A percentile compares a stretch with the other conserved stretches of the same genome.
Conservation (phyloP, 2,797 vertebrate genomes). For the Ptychadena robeensis region DNA sequence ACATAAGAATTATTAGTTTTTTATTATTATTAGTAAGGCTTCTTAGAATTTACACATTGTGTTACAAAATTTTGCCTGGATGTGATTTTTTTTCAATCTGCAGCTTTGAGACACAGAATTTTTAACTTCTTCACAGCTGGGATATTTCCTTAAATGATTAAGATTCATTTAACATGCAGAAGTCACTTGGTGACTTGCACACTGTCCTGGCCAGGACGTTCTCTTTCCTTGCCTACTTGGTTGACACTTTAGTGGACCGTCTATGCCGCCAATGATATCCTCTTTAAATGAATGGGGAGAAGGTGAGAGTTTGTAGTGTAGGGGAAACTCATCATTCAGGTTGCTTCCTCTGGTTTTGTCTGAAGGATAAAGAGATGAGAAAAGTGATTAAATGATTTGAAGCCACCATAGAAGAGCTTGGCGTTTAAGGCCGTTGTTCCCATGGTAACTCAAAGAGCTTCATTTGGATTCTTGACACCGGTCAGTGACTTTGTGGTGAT, state of each 20-base stretch:
- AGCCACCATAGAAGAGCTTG: conserved; percentile 57
- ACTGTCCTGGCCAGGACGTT: not conserved
- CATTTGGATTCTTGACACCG: conserved; percentile 62
- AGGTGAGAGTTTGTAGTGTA: conserved; percentile 41
- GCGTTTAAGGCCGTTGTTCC: conserved; percentile 60
- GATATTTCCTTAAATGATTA: no score
- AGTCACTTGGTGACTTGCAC: no score
- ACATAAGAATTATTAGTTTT: no score
- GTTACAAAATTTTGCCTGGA: no score
- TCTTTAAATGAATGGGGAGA: conserved; percentile 53
- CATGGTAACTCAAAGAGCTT: conserved; percentile 56
- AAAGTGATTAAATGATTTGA: conserved; percentile 61
- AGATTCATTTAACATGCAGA: no score
- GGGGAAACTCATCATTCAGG: conserved; percentile 59
- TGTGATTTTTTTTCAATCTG: no score
- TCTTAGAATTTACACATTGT: no score
- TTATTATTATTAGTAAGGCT: no score
- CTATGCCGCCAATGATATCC: conserved; percentile 4
- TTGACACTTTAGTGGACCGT: not conserved
- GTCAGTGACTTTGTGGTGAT: conserved; percentile 58
- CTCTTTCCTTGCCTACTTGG: not conserved
- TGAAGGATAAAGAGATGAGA: conserved; percentile 63
- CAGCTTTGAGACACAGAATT: no score
- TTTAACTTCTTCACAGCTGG: no score
- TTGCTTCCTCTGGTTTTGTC: conserved; percentile 64